Evolutionary conservation across 2,888 invertebrate genomes (phyloP).

Genomic region (Trypoxylon attenuatum): DNA sequence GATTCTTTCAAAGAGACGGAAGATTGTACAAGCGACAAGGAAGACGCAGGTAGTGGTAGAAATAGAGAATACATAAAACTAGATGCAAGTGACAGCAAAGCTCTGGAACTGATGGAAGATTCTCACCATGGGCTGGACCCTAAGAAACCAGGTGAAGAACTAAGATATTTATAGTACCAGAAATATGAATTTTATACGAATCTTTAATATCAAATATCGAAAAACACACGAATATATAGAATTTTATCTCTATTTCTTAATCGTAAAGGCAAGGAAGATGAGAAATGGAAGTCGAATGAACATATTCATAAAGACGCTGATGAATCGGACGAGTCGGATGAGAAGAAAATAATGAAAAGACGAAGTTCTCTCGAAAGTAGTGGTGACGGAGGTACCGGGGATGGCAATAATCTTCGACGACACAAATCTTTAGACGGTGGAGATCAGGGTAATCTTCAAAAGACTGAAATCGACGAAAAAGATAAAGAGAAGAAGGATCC

Average conservation of each 20-base stretch:
- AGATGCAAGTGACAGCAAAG: slow-evolving; percentile 15
- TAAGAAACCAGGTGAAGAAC: slow-evolving; percentile 24
- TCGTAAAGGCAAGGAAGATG: slow-evolving; percentile 16
- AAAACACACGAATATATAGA: neutral
- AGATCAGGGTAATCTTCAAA: slow-evolving; percentile 76
- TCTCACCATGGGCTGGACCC: slow-evolving; percentile 5
- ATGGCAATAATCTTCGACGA: slow-evolving; percentile 74
- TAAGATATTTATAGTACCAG: neutral
- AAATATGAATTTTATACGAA: slow-evolving; percentile 1
- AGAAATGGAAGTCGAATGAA: slow-evolving; percentile 56
- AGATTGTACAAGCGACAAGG: slow-evolving; percentile 24
- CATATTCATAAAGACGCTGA: slow-evolving; percentile 47
- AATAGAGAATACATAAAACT: slow-evolving; percentile 21
- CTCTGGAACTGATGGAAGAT: slow-evolving; percentile 4
- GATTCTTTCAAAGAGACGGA: slow-evolving; percentile 18
- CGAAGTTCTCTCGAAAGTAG: slow-evolving; percentile 72
- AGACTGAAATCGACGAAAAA: slow-evolving; percentile 77
- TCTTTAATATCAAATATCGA: neutral
- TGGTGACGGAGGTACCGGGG: slow-evolving; percentile 67
- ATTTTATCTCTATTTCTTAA: neutral
- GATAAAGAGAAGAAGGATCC: slow-evolving; percentile 77
- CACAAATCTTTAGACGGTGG: slow-evolving; percentile 79
- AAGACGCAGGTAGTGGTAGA: slow-evolving; percentile 18
- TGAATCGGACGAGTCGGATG: slow-evolving; percentile 53
- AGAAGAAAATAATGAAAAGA: slow-evolving; percentile 63